Conservation (phyloP, 2,888 invertebrate species). For the Catocala fraxini region DNA sequence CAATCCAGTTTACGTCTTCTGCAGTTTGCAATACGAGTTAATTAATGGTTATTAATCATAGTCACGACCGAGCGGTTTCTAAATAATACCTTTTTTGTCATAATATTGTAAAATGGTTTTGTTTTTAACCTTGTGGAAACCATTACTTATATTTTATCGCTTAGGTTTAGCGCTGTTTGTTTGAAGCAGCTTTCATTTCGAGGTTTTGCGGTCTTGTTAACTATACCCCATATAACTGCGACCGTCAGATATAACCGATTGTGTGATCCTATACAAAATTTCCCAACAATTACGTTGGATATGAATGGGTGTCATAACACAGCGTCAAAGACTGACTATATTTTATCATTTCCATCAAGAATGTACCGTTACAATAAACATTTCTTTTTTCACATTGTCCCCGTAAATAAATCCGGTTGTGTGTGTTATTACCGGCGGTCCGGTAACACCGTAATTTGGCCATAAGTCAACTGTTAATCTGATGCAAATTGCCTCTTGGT, state of each 20-base stretch:
- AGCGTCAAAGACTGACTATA: conserved; percentile 41
- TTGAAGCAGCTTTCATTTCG: conserved; percentile 9
- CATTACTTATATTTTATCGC: conserved; percentile 15
- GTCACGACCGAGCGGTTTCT: conserved; percentile 44
- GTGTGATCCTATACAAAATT: conserved; percentile 40
- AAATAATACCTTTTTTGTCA: conserved; percentile 34
- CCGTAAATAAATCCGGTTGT: conserved; percentile 60
- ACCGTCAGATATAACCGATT: conserved; percentile 14
- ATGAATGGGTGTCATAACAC: conserved; percentile 53
- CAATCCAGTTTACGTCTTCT: conserved; percentile 48
- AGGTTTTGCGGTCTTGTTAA: conserved; percentile 19
- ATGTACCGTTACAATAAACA: conserved; percentile 57
- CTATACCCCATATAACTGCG: neutral
- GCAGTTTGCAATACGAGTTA: conserved; percentile 36
- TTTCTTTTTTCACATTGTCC: conserved; percentile 53
- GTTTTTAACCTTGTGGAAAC: conserved; percentile 19
- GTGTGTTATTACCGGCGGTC: conserved; percentile 48
- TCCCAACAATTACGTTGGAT: conserved; percentile 39
- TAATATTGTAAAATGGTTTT: conserved; percentile 22
- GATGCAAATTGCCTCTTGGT: conserved; percentile 70
- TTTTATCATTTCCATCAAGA: conserved; percentile 58
- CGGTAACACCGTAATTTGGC: conserved; percentile 64
- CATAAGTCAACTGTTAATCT: conserved; percentile 74
- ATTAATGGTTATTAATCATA: conserved; percentile 51
- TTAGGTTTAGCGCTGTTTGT: conserved; percentile 9